A percentile compares a stretch with the other conserved stretches of the same genome.
Evolutionary conservation across 1,140 invertebrate species (phyloP).

Genomic region (Aethina tumida): DNA sequence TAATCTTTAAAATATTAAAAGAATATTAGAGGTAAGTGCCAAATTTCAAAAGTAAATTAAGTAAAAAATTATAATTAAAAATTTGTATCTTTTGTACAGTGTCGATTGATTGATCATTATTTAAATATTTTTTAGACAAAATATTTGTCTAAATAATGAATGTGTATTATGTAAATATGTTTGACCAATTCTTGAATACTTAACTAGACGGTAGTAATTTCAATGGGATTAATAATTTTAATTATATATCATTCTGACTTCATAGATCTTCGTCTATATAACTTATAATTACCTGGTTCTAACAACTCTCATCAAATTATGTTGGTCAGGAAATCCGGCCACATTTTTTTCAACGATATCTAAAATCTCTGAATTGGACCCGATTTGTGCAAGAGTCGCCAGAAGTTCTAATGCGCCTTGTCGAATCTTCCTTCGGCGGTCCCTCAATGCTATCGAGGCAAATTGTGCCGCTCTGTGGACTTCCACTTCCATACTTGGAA

Average conservation of each 20-base stretch:
- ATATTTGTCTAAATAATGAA: too few relatives aligned
- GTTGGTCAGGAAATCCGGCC: constrained; percentile 35
- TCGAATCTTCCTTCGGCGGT: constrained; percentile 61
- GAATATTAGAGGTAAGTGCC: too few relatives aligned
- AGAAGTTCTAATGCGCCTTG: constrained; percentile 73
- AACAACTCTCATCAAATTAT: constrained; percentile 41
- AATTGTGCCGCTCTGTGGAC: constrained; percentile 47
- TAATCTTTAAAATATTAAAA: constrained; percentile 22
- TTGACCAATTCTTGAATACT: too few relatives aligned
- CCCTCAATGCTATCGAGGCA: constrained; percentile 49
- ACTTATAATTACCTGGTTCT: constrained; percentile 32
- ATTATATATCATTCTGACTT: neutral
- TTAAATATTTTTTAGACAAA: too few relatives aligned
- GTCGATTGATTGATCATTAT: too few relatives aligned
- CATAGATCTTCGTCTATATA: constrained; percentile 1
- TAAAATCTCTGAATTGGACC: constrained; percentile 43
- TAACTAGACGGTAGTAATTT: too few relatives aligned
- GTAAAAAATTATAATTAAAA: too few relatives aligned
- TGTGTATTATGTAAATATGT: too few relatives aligned
- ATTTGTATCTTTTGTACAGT: too few relatives aligned
- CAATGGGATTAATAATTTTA: too few relatives aligned
- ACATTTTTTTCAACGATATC: constrained; percentile 39
- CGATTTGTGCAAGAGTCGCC: constrained; percentile 64
- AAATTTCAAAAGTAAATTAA: too few relatives aligned
- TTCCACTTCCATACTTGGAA: constrained; percentile 73